Percentiles rank a stretch among this genome's conserved stretches.
These are phyloP conservation scores for Spodoptera exigua DNA, from an alignment of 2,888 invertebrate species.

Conservation along the genomic window DNA sequence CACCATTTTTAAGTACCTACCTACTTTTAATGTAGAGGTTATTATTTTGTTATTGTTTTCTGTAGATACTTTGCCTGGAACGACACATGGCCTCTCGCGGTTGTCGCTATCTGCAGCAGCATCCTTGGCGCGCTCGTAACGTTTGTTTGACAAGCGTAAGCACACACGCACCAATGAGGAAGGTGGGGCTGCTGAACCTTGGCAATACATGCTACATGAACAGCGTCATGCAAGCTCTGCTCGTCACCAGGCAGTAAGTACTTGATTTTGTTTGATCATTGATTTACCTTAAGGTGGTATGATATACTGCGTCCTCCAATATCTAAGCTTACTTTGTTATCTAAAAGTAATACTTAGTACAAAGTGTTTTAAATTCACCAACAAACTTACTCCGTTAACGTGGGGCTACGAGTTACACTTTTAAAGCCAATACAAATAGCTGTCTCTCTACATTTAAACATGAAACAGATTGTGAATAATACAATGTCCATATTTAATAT, in stretches of 20 bases:
- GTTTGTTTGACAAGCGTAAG: slow-evolving; percentile 60
- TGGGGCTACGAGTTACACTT: no score
- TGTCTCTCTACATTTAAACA: no score
- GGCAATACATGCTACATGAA: slow-evolving; percentile 98
- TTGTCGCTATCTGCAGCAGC: slow-evolving; percentile 70
- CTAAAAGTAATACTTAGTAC: no score
- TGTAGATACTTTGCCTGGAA: slow-evolving; percentile 77
- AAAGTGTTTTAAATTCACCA: no score
- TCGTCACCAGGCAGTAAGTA: slow-evolving; percentile 93
- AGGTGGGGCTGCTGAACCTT: slow-evolving; percentile 94
- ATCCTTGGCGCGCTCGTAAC: slow-evolving; percentile 73
- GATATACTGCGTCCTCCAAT: no score
- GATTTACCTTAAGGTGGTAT: no score
- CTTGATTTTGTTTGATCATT: background rate
- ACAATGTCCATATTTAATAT: no score
- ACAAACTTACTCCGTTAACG: no score
- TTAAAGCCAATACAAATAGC: no score
- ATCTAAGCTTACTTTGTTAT: no score
- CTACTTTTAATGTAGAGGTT: background rate
- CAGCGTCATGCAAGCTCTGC: slow-evolving; percentile 95
- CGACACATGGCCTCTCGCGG: slow-evolving; percentile 82
- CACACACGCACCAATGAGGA: slow-evolving; percentile 72
- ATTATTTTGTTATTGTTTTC: slow-evolving; percentile 10
- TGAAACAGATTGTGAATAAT: no score
- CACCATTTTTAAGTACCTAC: background rate